Base-by-base conservation (phyloP, 2,797 vertebrate genomes). In the Hylomyscus alleni region DNA sequence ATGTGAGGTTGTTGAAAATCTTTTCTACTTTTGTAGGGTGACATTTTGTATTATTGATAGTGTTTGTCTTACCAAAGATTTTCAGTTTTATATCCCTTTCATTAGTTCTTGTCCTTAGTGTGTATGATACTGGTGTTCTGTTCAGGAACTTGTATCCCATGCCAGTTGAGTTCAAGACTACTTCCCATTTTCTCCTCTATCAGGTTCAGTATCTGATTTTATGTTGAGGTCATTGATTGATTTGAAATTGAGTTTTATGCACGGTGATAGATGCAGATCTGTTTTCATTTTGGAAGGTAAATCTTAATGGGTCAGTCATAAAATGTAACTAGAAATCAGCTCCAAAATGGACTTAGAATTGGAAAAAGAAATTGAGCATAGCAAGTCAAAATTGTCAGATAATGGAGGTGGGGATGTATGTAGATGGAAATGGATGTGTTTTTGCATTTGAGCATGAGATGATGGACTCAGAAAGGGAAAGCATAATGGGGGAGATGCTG, bases 271-370 rank as follows among this genome's bases (percentile, higher is more conserved):
- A 75, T 44, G 4, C 10, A 12, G 37, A 44, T 44, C 1, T 37
- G 40, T 65, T 65, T 65, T 12, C 20, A 40, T 24, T 73, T 40
- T 15, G 76, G 60, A 62, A 82, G n/a, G 37, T 82, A 58, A 90
- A 72, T 24, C 65, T 94, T 76, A 56, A 34, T 86, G 24, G 44
- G 13, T 29, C 50, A 37, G 47, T 19, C 67, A 37, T 40, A 62
- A 37, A 29, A 93, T 81, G 58, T 92, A 91, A 81, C 56, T 22
- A 81, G 34, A 77, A 93, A 56, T 91, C 67, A 83, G 26, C 15
- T 67, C 40, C 34, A 84, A 87, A 81, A 73, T 10, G 26, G 11
- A 47, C 29, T 72, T 84, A 62, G 6, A 78, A 4, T 54, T 72
- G 12, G 26, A 86, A 90, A 96, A 22, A 22, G 10, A 81, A 73